A percentile compares a stretch with the other conserved stretches of the same genome.
phyloP scores from a whole-genome alignment of 2,888 invertebrate species.

The Tetranychus truncatus region DNA sequence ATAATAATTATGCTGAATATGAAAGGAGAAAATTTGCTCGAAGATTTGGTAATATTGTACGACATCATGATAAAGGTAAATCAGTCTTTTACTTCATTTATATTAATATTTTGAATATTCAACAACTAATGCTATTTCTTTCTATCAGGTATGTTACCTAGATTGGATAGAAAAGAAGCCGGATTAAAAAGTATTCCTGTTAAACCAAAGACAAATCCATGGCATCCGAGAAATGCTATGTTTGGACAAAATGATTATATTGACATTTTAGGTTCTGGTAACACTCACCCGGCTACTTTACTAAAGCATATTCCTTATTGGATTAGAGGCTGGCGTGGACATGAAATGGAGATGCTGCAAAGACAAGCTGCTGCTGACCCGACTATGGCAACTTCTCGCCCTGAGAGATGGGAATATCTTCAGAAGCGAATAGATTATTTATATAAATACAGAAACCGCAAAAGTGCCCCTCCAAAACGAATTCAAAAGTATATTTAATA shows the following conservation, averaged over 20 bases:
- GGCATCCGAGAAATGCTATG: slow-evolving; percentile 56
- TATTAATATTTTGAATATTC: background rate
- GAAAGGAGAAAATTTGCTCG: slow-evolving; percentile 6
- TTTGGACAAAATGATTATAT: slow-evolving; percentile 95
- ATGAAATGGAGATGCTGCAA: slow-evolving; percentile 37
- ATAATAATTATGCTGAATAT: background rate
- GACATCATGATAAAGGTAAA: slow-evolving; percentile 6
- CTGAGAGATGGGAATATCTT: slow-evolving; percentile 58
- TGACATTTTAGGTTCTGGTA: slow-evolving; percentile 68
- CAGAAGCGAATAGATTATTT: slow-evolving; percentile 53
- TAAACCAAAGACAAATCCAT: slow-evolving; percentile 40
- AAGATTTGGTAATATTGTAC: background rate
- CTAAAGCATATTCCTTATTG: slow-evolving; percentile 69
- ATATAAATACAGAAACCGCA: slow-evolving; percentile 39
- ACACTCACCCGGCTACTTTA: slow-evolving; percentile 60
- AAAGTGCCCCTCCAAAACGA: background rate
- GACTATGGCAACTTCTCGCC: slow-evolving; percentile 37
- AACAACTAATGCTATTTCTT: background rate
- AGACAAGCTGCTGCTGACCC: slow-evolving; percentile 49
- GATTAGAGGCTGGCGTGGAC: slow-evolving; percentile 54
- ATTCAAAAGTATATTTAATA: background rate
- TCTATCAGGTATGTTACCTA: background rate
- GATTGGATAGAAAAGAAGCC: background rate
- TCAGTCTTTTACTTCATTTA: background rate
- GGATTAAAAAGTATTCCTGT: background rate